Base-by-base conservation (phyloP, 1,140 invertebrate genomes). In the Drosophila ficusphila region DNA sequence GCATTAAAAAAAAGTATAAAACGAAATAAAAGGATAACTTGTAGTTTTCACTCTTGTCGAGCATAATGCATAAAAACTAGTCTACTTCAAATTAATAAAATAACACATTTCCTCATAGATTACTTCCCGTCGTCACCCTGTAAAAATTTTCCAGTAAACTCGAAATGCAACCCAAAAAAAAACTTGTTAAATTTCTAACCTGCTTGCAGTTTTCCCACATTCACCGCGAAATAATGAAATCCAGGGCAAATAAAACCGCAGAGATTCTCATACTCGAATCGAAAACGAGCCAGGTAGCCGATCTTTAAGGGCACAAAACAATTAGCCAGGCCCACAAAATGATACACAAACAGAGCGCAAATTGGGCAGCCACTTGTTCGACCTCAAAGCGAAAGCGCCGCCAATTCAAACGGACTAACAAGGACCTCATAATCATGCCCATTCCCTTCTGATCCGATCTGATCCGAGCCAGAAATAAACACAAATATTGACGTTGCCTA, bases 401-500 rank as follows among this genome's bases (percentile, higher is more conserved):
- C 48, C 58, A 39, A 56, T 33, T 44, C 58, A 61, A 38, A 27
- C 38, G 60, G 69, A 76, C 83, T 86, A 85, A 85, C 72, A 75
- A 75, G 72, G 72, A 75, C 72, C 72, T 76, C 72, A 75, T 75
- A 65, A 75, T 75, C 70, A 56, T 42, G 23, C 23, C 31, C 56
- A 12, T 42, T 21, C 46, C 36, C 48, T 18, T 23, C 33, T 14
- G 19, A 33, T 16, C 53, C 18, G n/a, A 46, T 23, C 27, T 27
- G 67, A 44, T 58, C 48, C 31, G 21, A 27, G 33, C 33, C 60
- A 64, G 68, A 60, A 71, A 73, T 56, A 83, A 81, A 88, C 72
- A 88, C 82, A 86, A 86, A 89, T 90, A 89, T 88, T 88, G 85
- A 89, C 79, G 64, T 90, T 90, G 81, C 73, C 83, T 89, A 89